Conservation (phyloP, 1,140 invertebrate genomes). For the Riptortus pedestris region DNA sequence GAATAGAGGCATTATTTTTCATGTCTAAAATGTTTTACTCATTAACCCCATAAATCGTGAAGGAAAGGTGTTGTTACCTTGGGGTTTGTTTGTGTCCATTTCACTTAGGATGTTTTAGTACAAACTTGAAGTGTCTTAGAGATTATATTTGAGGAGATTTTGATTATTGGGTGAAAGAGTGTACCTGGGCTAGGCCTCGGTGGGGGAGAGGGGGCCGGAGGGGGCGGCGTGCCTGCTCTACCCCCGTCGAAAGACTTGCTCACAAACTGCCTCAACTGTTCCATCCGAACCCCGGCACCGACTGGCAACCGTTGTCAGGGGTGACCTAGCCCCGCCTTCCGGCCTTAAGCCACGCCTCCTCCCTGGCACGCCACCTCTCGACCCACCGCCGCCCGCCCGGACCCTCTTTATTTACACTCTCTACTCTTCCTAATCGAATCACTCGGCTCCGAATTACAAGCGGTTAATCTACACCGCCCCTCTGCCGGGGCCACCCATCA, state of each 20-base stretch:
- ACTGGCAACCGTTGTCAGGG: conserved; percentile 2
- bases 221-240: not conserved
- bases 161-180: no score
- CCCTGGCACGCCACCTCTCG: not conserved
- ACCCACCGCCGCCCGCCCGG: no score
- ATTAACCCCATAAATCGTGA: no score
- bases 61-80: no score
- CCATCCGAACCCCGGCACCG: not conserved
- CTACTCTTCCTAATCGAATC: not conserved
- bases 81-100: no score
- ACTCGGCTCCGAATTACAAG: conserved; percentile 13
- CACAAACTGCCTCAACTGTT: conserved; percentile 5
- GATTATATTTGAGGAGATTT: no score
- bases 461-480: conserved; percentile 5
- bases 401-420: not conserved
- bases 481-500: not conserved
- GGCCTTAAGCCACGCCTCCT: not conserved
- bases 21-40: no score
- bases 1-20: no score
- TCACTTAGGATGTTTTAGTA: no score
- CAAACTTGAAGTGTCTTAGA: no score
- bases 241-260: conserved; percentile 13
- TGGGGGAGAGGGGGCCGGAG: not conserved
- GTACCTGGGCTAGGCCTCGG: conserved; percentile 8
- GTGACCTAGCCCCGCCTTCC: not conserved